These are phyloP conservation scores for Cygnus olor DNA, from an alignment of 2,797 vertebrate genomes.

Conservation along the genomic window DNA sequence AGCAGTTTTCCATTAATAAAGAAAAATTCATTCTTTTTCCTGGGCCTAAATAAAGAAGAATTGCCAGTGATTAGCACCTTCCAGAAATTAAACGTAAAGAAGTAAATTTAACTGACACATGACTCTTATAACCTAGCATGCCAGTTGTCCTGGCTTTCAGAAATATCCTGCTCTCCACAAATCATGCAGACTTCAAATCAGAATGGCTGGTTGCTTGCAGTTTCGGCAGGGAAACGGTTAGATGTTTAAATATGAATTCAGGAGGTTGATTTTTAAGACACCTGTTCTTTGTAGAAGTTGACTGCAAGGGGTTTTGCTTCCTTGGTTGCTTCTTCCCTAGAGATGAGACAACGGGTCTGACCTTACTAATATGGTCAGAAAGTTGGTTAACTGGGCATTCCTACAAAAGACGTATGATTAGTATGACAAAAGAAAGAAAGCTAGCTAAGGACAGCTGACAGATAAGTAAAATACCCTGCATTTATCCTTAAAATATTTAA, in stretches of 20 bases:
- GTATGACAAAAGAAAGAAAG: not conserved
- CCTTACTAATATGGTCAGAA: not conserved
- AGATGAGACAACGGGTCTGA: not conserved
- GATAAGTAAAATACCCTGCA: not conserved
- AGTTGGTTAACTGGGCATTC: not conserved
- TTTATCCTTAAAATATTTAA: slow-evolving; percentile 9
- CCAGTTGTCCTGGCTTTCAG: not conserved
- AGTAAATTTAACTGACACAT: not conserved
- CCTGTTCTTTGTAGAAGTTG: not conserved
- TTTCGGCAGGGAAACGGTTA: not conserved
- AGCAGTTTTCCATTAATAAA: not conserved
- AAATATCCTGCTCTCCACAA: not conserved
- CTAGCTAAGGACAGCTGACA: not conserved
- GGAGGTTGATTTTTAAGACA: not conserved
- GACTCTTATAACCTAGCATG: not conserved
- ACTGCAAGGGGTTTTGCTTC: not conserved
- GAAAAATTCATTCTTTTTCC: not conserved
- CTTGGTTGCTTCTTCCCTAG: not conserved
- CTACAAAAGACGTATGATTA: not conserved
- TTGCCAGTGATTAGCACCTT: not conserved
- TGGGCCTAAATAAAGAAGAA: not conserved
- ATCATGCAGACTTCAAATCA: not conserved
- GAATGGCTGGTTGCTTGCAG: not conserved
- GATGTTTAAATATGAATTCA: not conserved
- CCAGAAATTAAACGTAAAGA: not conserved